A percentile compares a stretch with the other conserved stretches of the same genome.
Conservation (phyloP, 2,113 vertebrate genomes). For the Mus spicilegus region DNA sequence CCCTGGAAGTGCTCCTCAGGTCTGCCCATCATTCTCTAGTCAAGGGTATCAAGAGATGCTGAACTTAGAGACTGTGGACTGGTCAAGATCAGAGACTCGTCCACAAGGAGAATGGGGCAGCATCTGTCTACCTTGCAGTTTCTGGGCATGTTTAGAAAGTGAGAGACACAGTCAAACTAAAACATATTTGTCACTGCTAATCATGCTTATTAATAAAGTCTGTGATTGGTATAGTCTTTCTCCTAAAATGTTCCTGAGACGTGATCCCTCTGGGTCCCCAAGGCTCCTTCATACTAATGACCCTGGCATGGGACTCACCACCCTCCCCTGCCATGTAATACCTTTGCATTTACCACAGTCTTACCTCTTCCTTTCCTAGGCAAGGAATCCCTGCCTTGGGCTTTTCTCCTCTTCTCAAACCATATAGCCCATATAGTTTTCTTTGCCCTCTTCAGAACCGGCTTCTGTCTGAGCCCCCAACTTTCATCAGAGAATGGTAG, state of each 20-base stretch:
- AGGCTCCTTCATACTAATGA: background rate
- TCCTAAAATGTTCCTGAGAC: conserved; percentile 51
- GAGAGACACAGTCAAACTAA: background rate
- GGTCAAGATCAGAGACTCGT: background rate
- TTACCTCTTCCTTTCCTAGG: conserved; percentile 50
- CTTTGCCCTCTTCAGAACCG: conserved; percentile 52
- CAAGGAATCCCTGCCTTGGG: conserved; percentile 7
- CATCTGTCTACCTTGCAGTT: background rate
- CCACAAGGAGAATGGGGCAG: background rate
- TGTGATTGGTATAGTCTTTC: conserved; percentile 51
- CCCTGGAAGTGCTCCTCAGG: background rate
- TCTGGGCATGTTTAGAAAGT: conserved; percentile 56
- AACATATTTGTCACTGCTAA: conserved; percentile 24
- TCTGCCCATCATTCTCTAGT: background rate
- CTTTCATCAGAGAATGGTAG: conserved; percentile 36
- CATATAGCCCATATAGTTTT: conserved; percentile 62
- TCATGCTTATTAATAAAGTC: conserved; percentile 54
- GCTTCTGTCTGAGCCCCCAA: conserved; percentile 22
- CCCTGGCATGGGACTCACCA: conserved; percentile 44
- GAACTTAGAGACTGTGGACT: background rate
- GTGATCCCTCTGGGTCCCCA: conserved; percentile 13
- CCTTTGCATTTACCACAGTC: conserved; percentile 54
- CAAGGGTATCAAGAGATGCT: background rate
- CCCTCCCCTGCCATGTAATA: conserved; percentile 15
- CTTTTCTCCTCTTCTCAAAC: conserved; percentile 46